A percentile compares a stretch with the other conserved stretches of the same genome.
These are phyloP conservation scores for Discoglossus pictus DNA, from an alignment of 2,797 vertebrate species.

Conservation along the genomic window DNA sequence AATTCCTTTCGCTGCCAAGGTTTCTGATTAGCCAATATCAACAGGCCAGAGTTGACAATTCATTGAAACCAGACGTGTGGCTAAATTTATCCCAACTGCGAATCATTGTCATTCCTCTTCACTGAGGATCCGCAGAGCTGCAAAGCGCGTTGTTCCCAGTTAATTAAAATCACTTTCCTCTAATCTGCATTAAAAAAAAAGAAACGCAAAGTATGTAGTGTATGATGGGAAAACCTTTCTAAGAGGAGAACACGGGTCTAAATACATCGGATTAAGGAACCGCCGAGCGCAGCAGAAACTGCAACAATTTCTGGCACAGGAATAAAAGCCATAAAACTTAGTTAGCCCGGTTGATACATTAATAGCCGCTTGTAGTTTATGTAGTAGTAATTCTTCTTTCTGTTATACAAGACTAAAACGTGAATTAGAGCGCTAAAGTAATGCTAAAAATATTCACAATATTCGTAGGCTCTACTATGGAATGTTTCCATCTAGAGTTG, in stretches of 20 bases:
- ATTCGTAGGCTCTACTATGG: too few species aligned
- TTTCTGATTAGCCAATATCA: slow-evolving; percentile 24
- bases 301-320: slow-evolving; percentile 2
- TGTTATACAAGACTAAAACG: slow-evolving; percentile 12
- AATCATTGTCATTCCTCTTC: slow-evolving; percentile 30
- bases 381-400: slow-evolving; percentile 24
- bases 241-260: not conserved
- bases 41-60: slow-evolving; percentile 28
- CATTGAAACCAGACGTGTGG: slow-evolving; percentile 38
- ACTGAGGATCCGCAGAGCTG: not conserved
- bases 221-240: slow-evolving; percentile 4
- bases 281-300: not conserved
- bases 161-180: not conserved
- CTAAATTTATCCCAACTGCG: slow-evolving; percentile 29
- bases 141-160: not conserved
- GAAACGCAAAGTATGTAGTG: slow-evolving; percentile 4
- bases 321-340: slow-evolving; percentile 18
- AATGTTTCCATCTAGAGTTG: too few species aligned
- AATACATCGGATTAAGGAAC: slow-evolving; percentile 10
- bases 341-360: slow-evolving; percentile 14
- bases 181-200: slow-evolving; percentile 20
- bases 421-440: too few species aligned
- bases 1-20: slow-evolving; percentile 2
- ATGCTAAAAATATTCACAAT: too few species aligned
- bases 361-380: slow-evolving; percentile 23